Evolutionary conservation across 1,140 invertebrate genomes (phyloP), one percentile per base, ranked within the genome.

Genomic region (Kradibia gibbosae): DNA sequence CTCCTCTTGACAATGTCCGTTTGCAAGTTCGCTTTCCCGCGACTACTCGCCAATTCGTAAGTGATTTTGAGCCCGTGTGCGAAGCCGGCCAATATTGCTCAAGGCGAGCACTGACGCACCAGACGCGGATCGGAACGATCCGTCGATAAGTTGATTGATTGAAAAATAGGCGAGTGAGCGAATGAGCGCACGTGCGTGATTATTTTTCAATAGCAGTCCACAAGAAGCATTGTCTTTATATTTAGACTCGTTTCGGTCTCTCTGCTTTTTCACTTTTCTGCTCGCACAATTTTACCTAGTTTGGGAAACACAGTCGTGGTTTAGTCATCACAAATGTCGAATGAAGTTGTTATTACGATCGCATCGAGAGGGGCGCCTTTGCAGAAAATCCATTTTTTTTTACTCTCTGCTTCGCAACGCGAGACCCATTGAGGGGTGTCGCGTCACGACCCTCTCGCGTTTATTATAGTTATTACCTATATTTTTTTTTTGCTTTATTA

Each of bases 291-390:
- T 91, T 91, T 91, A 91, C 90, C 90, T 91, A 91, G 90, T 91
- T 91, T 91, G 89, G 90, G 89, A 91, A 91, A 91, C 90, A 91
- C 89, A 91, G 90, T 91, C 90, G 87, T 91, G 89, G 89, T 90
- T 91, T 87, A 91, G 88, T 91, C 60, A 83, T 84, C 65, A 71
- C 31, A 79, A 20, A 80, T 80, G 62, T 81, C 57, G 83, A 80
- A 82, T 74, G 72, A 78, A 80, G 83, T 82, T 70, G 77, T 83
- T 78, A 77, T 28, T 39, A 31, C 45, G 70, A 73, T 79, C 25
- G 42, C 72, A 50, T 17, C 72, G 50, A 81, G 80, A 70, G 62
- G 80, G 60, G 17, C 60, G 22, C 71, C 20, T 80, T 7, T 22
- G 15, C 34, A n/a, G n/a, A n/a, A n/a, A 3, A 55, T 74, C 39